Conservation (phyloP, 2,797 vertebrate species). For the Heterohyrax brucei region DNA sequence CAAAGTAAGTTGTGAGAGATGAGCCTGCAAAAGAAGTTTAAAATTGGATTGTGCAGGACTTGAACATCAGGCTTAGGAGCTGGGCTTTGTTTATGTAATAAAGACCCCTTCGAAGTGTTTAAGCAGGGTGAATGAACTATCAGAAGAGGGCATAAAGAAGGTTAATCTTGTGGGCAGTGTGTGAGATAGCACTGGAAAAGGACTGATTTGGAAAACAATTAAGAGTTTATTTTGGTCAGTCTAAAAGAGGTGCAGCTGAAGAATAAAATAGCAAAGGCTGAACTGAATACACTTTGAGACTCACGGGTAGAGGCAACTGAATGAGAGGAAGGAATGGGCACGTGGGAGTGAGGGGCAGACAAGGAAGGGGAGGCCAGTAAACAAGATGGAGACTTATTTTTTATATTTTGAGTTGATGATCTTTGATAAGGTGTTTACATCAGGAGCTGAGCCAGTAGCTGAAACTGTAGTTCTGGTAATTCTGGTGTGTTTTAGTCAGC, state of each 20-base stretch:
- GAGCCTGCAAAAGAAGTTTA: neutral
- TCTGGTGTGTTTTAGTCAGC: neutral
- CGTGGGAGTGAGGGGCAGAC: neutral
- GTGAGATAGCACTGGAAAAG: neutral
- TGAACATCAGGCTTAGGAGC: neutral
- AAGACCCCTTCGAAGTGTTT: neutral
- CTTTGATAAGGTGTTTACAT: neutral
- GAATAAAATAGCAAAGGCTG: neutral
- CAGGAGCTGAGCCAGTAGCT: neutral
- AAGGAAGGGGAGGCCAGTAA: neutral
- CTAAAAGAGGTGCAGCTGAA: neutral
- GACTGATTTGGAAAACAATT: neutral
- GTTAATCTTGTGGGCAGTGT: neutral
- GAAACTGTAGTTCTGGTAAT: neutral
- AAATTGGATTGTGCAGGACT: neutral
- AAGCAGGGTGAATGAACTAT: neutral
- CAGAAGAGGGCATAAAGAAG: neutral
- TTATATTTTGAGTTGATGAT: neutral
- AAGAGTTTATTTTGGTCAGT: neutral
- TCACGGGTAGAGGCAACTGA: neutral
- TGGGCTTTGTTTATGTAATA: neutral
- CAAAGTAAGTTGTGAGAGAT: neutral
- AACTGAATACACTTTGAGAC: neutral
- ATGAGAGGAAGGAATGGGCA: neutral
- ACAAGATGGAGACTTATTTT: neutral